Evolutionary conservation across 1,140 invertebrate genomes (phyloP).

Genomic region (Matsumurasca onukii): DNA sequence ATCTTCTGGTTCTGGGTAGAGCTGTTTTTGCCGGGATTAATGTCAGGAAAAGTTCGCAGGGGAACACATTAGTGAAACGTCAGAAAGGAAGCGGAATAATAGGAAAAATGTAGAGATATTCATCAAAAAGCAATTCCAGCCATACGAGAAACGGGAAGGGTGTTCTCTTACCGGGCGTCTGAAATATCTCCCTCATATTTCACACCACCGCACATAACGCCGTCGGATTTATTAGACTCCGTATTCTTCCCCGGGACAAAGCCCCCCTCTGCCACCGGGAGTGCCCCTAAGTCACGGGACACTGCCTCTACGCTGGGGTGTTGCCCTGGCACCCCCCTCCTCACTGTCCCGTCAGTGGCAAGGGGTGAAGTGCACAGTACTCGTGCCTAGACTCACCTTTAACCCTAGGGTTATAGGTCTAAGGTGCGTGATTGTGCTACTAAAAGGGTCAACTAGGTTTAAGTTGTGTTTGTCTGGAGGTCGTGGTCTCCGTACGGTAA

Average conservation of each 20-base stretch:
- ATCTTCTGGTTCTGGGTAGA: slow-evolving; percentile 1
- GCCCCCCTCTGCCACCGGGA: background rate
- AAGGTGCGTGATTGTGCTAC: no score
- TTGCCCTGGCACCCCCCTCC: background rate
- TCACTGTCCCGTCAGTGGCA: background rate
- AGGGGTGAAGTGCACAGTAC: no score
- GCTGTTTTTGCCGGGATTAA: slow-evolving; percentile 11
- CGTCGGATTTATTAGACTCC: slow-evolving; percentile 8
- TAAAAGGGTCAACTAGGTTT: no score
- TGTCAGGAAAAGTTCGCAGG: slow-evolving; percentile 7
- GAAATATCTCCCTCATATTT: slow-evolving; percentile 22
- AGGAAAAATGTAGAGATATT: slow-evolving; percentile 26
- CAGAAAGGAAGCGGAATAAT: slow-evolving; percentile 25
- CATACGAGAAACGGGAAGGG: slow-evolving; percentile 21
- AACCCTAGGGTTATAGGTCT: no score
- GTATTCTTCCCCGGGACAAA: slow-evolving; percentile 20
- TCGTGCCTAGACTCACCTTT: no score
- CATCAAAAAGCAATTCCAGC: slow-evolving; percentile 22
- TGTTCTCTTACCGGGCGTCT: slow-evolving; percentile 23
- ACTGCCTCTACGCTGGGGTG: background rate
- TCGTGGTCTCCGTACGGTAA: no score
- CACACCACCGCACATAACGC: slow-evolving; percentile 18
- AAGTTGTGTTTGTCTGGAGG: no score
- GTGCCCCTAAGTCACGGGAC: slow-evolving; percentile 7
- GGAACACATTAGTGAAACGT: slow-evolving; percentile 18